phyloP scores from a whole-genome alignment of 2,797 vertebrate genomes.

The Petrocephalus schoutedeni region DNA sequence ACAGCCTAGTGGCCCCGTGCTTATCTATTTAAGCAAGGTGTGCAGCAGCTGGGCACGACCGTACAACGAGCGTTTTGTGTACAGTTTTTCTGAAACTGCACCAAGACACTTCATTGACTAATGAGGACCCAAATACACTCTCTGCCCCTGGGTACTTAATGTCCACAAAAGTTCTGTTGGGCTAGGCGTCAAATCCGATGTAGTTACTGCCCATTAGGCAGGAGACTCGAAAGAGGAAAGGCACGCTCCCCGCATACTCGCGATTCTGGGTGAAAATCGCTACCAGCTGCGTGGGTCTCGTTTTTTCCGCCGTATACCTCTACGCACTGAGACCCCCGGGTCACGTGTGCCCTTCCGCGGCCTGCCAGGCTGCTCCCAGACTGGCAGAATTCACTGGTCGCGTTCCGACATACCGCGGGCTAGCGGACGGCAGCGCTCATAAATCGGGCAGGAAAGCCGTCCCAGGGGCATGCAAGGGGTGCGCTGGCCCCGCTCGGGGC shows the following conservation, averaged over 20 bases:
- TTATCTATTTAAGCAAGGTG: neutral
- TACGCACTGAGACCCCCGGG: neutral
- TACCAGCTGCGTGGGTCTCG: neutral
- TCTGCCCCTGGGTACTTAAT: neutral
- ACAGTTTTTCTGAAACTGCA: neutral
- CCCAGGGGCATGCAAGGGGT: neutral
- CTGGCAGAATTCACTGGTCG: neutral
- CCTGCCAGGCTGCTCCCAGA: neutral
- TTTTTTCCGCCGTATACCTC: neutral
- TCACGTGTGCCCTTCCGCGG: neutral
- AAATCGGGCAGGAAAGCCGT: neutral
- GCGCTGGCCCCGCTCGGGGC: neutral
- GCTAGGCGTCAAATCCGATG: neutral
- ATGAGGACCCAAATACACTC: neutral
- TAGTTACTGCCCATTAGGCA: neutral
- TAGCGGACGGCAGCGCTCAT: slow-evolving; percentile 7
- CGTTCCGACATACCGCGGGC: slow-evolving; percentile 13
- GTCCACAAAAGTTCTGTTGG: neutral
- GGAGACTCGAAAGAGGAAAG: neutral
- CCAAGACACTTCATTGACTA: neutral
- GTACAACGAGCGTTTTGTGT: neutral
- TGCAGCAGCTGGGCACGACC: neutral
- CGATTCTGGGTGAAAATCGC: neutral
- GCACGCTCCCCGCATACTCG: neutral
- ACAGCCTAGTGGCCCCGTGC: neutral